These are phyloP conservation scores for Mesocentrotus franciscanus DNA, from an alignment of 53 echinoderm and acorn worm genomes.

Conservation along the genomic window DNA sequence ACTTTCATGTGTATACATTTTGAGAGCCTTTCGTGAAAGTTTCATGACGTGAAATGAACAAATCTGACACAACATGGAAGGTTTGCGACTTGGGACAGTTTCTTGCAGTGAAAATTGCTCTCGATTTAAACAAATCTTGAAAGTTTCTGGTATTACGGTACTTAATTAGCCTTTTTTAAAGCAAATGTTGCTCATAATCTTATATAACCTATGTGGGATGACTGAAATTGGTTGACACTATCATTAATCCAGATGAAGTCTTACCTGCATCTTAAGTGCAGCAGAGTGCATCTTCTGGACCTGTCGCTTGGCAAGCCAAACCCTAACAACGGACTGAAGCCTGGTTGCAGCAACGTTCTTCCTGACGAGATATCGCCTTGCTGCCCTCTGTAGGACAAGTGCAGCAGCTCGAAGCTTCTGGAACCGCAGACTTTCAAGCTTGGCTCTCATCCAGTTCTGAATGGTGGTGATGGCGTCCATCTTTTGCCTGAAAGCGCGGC, in stretches of 20 bases:
- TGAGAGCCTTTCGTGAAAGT: too few species aligned
- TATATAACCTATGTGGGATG: not conserved
- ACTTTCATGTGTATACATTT: too few species aligned
- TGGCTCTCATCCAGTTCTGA: slow-evolving; percentile 88
- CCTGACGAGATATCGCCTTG: slow-evolving; percentile 69
- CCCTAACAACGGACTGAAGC: slow-evolving; percentile 80
- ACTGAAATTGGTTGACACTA: not conserved
- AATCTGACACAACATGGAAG: too few species aligned
- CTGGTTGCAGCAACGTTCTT: slow-evolving; percentile 72
- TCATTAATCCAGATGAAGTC: not conserved
- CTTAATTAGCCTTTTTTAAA: too few species aligned
- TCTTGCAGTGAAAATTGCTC: too few species aligned
- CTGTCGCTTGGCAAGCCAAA: slow-evolving; percentile 81
- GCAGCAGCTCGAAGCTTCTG: slow-evolving; percentile 70
- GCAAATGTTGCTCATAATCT: too few species aligned
- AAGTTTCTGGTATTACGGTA: too few species aligned
- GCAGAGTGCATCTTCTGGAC: slow-evolving; percentile 82
- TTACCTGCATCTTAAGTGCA: slow-evolving; percentile 87
- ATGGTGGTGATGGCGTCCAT: slow-evolving; percentile 75
- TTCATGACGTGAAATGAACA: too few species aligned
- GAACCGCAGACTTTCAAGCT: slow-evolving; percentile 74
- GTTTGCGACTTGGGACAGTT: too few species aligned
- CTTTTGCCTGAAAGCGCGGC: slow-evolving; percentile 68
- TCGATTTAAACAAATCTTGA: too few species aligned
- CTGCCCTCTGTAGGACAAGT: slow-evolving; percentile 74